A percentile compares a stretch with the other conserved stretches of the same genome.
Evolutionary conservation across 2,113 vertebrate genomes (phyloP).

Genomic region (Ahaetulla prasina): DNA sequence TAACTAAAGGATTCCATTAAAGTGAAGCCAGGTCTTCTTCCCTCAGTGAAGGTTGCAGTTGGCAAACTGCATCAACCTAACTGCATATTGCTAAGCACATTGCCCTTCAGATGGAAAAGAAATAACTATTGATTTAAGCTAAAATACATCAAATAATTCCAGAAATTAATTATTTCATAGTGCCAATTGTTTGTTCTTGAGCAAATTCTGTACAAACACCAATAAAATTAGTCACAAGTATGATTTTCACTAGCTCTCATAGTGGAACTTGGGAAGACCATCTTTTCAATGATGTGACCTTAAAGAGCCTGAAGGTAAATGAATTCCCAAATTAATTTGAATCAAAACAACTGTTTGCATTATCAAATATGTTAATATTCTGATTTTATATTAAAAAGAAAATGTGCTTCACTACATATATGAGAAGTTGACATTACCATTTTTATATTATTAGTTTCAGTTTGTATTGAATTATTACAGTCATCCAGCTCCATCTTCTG

Average conservation of each 20-base stretch:
- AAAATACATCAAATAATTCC: neutral
- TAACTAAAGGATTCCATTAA: neutral
- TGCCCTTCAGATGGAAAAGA: neutral
- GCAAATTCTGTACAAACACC: neutral
- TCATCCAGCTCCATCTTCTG: conserved; percentile 62
- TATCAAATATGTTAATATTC: neutral
- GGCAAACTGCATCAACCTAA: neutral
- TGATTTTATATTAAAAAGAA: neutral
- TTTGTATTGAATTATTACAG: conserved; percentile 16
- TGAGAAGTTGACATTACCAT: neutral
- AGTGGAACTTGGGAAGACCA: neutral
- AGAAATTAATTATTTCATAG: neutral
- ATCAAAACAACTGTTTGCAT: neutral
- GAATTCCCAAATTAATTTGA: neutral
- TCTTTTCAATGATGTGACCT: neutral
- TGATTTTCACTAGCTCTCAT: neutral
- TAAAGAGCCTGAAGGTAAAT: neutral
- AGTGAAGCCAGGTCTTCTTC: neutral
- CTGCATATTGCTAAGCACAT: neutral
- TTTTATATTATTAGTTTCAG: neutral
- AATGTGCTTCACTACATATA: neutral
- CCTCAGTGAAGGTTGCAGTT: neutral
- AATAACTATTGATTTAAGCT: neutral
- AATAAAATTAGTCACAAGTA: neutral
- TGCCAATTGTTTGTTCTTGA: neutral